Evolutionary conservation across 2,113 vertebrate species (phyloP).

Genomic region (Greenwoodochromis staneri): DNA sequence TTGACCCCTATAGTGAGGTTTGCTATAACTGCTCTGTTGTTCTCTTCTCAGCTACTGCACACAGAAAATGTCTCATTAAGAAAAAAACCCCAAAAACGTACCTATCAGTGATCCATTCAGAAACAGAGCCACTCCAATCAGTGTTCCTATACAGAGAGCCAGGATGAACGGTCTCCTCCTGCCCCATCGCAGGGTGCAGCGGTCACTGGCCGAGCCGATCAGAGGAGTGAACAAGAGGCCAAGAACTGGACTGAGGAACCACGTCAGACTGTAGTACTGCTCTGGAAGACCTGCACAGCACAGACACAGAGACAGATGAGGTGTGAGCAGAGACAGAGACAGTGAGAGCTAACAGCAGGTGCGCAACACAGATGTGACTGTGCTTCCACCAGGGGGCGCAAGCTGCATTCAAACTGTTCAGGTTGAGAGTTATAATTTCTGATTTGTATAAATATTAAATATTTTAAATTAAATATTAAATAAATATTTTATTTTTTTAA

Average conservation of each 20-base stretch:
- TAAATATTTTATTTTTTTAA: background rate
- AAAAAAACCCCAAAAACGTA: background rate
- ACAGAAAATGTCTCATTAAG: background rate
- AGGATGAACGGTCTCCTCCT: slow-evolving; percentile 93
- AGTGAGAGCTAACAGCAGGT: background rate
- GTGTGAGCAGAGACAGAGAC: background rate
- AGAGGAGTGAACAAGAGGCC: slow-evolving; percentile 93
- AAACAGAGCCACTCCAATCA: slow-evolving; percentile 91
- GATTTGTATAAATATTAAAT: background rate
- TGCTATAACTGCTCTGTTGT: background rate
- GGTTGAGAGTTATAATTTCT: background rate
- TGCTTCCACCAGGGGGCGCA: slow-evolving; percentile 29
- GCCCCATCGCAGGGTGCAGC: slow-evolving; percentile 92
- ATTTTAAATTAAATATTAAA: background rate
- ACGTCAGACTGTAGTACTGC: slow-evolving; percentile 98
- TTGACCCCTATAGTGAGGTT: background rate
- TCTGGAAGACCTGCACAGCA: slow-evolving; percentile 88
- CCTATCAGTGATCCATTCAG: slow-evolving; percentile 94
- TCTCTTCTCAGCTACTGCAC: background rate
- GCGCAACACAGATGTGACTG: background rate
- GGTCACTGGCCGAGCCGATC: slow-evolving; percentile 95
- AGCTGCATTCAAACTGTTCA: background rate
- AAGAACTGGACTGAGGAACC: slow-evolving; percentile 96
- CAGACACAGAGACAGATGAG: background rate
- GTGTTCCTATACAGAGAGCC: slow-evolving; percentile 85